These are phyloP conservation scores for Lasioglossum pauxillum DNA, from an alignment of 2,888 invertebrate species.

Conservation along the genomic window DNA sequence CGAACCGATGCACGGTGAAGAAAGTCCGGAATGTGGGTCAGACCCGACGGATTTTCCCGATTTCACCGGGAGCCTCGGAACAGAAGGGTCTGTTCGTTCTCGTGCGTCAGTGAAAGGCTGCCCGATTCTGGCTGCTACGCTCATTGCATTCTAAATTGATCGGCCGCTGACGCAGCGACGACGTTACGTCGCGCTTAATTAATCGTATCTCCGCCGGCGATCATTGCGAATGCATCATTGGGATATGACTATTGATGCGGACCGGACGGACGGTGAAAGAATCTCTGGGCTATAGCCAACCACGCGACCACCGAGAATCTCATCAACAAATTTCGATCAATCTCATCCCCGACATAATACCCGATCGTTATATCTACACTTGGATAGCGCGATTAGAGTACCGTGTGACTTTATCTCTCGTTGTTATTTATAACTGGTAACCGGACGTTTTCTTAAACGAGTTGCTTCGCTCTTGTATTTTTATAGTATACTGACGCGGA, in stretches of 20 bases:
- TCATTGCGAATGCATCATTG: background rate
- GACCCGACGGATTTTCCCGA: conserved; percentile 47
- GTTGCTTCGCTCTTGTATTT: no score
- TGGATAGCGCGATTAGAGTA: no score
- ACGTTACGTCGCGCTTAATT: conserved; percentile 11
- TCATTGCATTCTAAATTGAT: conserved; percentile 40
- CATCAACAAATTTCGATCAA: background rate
- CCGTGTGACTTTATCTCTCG: no score
- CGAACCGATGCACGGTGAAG: background rate
- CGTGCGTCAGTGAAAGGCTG: conserved; percentile 63
- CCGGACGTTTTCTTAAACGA: no score
- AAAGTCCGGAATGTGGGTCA: conserved; percentile 38
- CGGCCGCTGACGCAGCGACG: conserved; percentile 25
- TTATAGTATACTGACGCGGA: no score
- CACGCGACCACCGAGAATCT: background rate
- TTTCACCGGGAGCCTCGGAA: conserved; percentile 1
- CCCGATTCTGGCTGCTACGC: conserved; percentile 31
- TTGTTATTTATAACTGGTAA: no score
- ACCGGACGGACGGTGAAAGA: background rate
- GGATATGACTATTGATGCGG: background rate
- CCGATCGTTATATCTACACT: no score
- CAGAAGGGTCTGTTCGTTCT: conserved; percentile 14
- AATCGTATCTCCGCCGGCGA: background rate
- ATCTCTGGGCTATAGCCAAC: background rate
- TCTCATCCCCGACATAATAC: no score